Base-by-base conservation (phyloP, 30 jellyfish, hydroid and myxozoan species). In the Aurelia sp. region DNA sequence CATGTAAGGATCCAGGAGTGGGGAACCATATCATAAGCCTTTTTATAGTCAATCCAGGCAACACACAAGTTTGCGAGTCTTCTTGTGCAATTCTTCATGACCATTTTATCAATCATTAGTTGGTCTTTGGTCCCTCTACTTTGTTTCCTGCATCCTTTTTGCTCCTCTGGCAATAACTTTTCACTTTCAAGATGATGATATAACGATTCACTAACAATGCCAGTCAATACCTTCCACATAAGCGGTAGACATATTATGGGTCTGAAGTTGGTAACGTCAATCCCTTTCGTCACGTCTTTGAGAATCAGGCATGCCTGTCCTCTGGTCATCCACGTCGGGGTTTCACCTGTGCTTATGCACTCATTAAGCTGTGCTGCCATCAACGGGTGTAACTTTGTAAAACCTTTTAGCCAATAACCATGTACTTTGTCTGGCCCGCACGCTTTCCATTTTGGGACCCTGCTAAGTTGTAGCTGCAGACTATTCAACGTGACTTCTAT, bases 221-320 rank as follows among this genome's bases (percentile, higher is more conserved):
- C 44, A 3, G 44, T 35, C 4, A 35, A 35, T 35, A 35, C 4
- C 44, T 35, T 35, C 44, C 44, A 50, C 82, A 79, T 79, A 63
- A 79, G 59, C 3, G 90, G 82, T 63, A 66, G 81, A 65, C 81
- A 79, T 79, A 52, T 76, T 58, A 76, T 27, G 81, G 81, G 82
- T 50, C 90, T 63, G 63, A 60, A 62, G 73, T 79, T 79, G 60
- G 73, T 65, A 63, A 79, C 90, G 58, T 62, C 90, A 79, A 82
- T 63, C 7, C 80, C 81, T 79, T 79, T 79, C 82, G 3, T 62
- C 82, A 62, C 82, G 78, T 78, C 79, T 13, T 31, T 78, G 67
- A 60, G 89, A 62, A 60, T 19, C 69, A 74, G 86, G 79, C 79
- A 78, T 79, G 82, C 20, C 82, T 35, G 44, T 35, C 44, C 44